Evolutionary conservation across 2,113 vertebrate genomes (phyloP).

Genomic region (Mesoclemmys tuberculata): DNA sequence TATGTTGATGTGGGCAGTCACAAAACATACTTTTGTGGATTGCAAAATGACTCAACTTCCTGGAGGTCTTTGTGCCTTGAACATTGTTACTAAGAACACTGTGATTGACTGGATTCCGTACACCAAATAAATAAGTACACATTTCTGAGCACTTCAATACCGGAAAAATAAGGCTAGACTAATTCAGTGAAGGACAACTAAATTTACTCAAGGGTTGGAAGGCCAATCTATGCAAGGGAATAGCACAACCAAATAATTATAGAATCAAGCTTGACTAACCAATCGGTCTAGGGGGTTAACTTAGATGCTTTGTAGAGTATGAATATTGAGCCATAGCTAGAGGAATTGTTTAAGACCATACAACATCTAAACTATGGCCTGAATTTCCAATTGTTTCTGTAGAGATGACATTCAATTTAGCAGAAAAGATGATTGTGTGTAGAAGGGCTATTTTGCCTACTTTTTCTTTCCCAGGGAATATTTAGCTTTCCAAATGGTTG

Average conservation of each 20-base stretch:
- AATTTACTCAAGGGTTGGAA: background rate
- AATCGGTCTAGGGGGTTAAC: background rate
- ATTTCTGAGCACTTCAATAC: background rate
- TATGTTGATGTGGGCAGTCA: too few relatives aligned
- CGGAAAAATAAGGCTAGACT: background rate
- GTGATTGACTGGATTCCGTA: too few relatives aligned
- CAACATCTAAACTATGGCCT: background rate
- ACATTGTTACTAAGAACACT: too few relatives aligned
- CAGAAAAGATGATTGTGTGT: rapidly evolving
- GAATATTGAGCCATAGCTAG: background rate
- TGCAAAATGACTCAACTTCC: too few relatives aligned
- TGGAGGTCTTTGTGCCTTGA: too few relatives aligned
- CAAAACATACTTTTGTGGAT: too few relatives aligned
- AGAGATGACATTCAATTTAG: background rate
- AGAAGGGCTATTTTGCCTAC: background rate
- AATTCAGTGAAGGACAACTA: background rate
- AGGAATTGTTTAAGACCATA: background rate
- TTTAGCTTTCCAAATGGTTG: background rate
- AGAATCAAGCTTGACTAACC: background rate
- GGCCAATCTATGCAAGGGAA: background rate
- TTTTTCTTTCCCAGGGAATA: background rate
- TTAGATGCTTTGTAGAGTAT: background rate
- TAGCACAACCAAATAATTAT: background rate
- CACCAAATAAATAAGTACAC: too few relatives aligned
- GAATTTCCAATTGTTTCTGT: background rate